Percentiles rank a stretch among this genome's conserved stretches.
Conservation (phyloP, 2,797 vertebrate species). For the Lithobates sylvaticus region DNA sequence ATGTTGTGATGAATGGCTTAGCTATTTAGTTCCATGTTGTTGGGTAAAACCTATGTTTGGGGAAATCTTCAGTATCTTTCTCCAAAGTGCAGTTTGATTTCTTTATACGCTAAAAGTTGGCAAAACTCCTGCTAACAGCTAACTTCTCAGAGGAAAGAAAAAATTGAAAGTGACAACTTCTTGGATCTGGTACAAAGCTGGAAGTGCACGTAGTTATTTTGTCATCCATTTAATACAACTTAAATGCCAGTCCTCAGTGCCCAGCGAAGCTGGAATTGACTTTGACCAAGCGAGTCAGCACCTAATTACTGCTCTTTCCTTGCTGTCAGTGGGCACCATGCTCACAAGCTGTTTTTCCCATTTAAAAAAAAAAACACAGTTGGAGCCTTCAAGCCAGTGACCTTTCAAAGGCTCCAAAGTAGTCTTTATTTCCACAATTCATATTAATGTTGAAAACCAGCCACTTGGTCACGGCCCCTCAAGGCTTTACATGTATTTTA, state of each 20-base stretch:
- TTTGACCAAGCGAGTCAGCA: slow-evolving; percentile 58
- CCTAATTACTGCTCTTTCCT: slow-evolving; percentile 64
- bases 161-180: slow-evolving; percentile 70
- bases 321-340: slow-evolving; percentile 56
- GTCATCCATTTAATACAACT: slow-evolving; percentile 58
- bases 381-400: slow-evolving; percentile 58
- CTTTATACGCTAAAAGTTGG: slow-evolving; percentile 8
- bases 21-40: too few species aligned
- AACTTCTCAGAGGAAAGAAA: slow-evolving; percentile 62
- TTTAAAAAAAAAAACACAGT: slow-evolving; percentile 17
- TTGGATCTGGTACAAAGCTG: slow-evolving; percentile 53
- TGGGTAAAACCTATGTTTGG: too few species aligned
- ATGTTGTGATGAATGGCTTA: too few species aligned
- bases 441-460: neutral
- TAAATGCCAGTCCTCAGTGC: slow-evolving; percentile 62
- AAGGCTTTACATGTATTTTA: slow-evolving; percentile 25
- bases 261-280: slow-evolving; percentile 62
- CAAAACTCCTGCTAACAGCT: neutral
- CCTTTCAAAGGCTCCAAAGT: slow-evolving; percentile 25
- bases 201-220: slow-evolving; percentile 66
- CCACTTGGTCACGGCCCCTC: neutral
- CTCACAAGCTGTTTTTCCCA: slow-evolving; percentile 34
- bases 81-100: neutral
- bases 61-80: too few species aligned
- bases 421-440: slow-evolving; percentile 47